These are phyloP conservation scores for Pterophyllum scalare DNA, from an alignment of 2,113 vertebrate genomes.

Conservation along the genomic window DNA sequence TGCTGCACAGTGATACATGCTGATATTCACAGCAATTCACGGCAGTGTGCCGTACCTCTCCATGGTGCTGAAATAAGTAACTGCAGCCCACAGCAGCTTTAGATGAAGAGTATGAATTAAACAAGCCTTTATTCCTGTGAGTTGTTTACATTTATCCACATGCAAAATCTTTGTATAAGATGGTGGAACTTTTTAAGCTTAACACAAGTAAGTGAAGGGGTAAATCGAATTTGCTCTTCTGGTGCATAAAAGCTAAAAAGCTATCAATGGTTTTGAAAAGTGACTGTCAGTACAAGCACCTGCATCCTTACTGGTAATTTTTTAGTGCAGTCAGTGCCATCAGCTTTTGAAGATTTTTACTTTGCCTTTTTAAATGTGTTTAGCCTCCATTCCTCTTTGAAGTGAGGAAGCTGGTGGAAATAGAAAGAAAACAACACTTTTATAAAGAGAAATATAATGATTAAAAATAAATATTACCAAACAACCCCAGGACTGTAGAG, in stretches of 20 bases:
- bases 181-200: neutral
- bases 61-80: slow-evolving; percentile 11
- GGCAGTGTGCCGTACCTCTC: neutral
- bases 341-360: neutral
- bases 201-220: neutral
- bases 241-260: neutral
- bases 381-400: neutral
- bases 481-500: neutral
- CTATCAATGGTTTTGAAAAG: neutral
- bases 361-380: neutral
- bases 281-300: neutral
- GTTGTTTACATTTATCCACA: neutral
- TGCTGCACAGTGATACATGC: neutral
- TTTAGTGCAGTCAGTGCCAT: neutral
- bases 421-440: neutral
- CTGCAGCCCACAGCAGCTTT: neutral
- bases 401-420: neutral
- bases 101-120: neutral
- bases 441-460: neutral
- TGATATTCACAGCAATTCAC: neutral
- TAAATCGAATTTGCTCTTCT: neutral
- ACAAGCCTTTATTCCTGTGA: neutral
- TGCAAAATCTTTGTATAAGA: neutral
- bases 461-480: neutral
- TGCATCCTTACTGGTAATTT: no score